Evolutionary conservation across 2,113 vertebrate genomes (phyloP), one percentile per base, ranked within the genome.

Genomic region (Melierax canorus): DNA sequence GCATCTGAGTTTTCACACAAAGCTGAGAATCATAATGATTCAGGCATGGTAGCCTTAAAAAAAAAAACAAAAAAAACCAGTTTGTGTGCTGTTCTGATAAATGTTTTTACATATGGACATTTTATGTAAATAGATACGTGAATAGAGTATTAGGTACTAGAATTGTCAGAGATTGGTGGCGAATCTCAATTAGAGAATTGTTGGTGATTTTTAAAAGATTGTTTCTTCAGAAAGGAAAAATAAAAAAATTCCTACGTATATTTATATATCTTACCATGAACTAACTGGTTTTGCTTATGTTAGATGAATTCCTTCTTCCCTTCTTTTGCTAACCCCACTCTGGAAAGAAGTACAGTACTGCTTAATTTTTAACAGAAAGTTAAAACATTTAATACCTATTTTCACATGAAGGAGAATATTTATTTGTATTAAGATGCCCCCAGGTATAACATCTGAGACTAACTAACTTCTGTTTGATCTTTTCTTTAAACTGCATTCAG

Each of bases 41-140:
- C 80, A 39, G 56, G 16, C 26, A 59, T 12, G 58, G 30, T 2
- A 86, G 21, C 8, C 53, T 85, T 59, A 27, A 87, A 56, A 82
- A 58, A 9, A 0, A 7, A 12, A 32, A 15, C 4, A 9, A 3
- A 26, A 13, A 20, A 3, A 20, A 85, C 2, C 3, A 41, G 22
- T 48, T 39, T 62, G 45, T 17, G 15, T 50, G 62, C 12, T 67
- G 10, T 66, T 88, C n/a, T 46, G 20, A 46, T 43, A 41, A 32
- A 34, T 4, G 3, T 38, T 74, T 59, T 87, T 58, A 51, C 21
- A 22, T 26, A 56, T 23, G 39, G 58, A 43, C 2, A 48, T n/a
- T 76, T 67, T 17, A 73, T 48, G 12, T 39, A 55, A 91, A 30
- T 3, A 34, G 14, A 10, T 46, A 48, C 14, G 27, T 14, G 36